phyloP scores from a whole-genome alignment of 2,888 invertebrate genomes.

The Agrochola lota region DNA sequence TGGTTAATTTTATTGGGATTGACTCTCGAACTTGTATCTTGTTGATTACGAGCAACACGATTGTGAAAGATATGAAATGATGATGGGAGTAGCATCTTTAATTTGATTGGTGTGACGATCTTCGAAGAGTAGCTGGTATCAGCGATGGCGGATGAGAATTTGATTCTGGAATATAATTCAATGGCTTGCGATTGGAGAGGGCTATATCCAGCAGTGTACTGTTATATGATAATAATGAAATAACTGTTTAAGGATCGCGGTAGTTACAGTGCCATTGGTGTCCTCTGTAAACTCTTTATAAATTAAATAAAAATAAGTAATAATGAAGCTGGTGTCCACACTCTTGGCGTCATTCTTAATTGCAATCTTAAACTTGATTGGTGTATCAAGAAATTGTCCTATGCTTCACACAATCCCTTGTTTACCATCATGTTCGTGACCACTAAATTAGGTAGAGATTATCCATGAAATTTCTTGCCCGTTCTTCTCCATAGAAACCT shows the following conservation, averaged over 20 bases:
- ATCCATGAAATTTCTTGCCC: not conserved
- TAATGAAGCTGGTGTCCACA: no score
- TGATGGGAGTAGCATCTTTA: no score
- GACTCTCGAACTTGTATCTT: constrained; percentile 1
- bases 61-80: no score
- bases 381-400: not conserved
- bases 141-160: not conserved
- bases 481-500: not conserved
- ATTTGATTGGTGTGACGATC: not conserved
- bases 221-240: not conserved
- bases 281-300: not conserved
- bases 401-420: not conserved
- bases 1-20: constrained; percentile 25
- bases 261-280: not conserved
- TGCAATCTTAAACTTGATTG: not conserved
- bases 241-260: not conserved
- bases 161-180: not conserved
- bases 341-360: not conserved
- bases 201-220: not conserved
- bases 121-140: not conserved
- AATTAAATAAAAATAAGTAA: not conserved
- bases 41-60: not conserved
- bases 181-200: not conserved
- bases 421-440: not conserved
- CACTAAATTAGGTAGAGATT: not conserved